phyloP scores from a whole-genome alignment of 2,888 invertebrate species.

The Halictus ligatus region DNA sequence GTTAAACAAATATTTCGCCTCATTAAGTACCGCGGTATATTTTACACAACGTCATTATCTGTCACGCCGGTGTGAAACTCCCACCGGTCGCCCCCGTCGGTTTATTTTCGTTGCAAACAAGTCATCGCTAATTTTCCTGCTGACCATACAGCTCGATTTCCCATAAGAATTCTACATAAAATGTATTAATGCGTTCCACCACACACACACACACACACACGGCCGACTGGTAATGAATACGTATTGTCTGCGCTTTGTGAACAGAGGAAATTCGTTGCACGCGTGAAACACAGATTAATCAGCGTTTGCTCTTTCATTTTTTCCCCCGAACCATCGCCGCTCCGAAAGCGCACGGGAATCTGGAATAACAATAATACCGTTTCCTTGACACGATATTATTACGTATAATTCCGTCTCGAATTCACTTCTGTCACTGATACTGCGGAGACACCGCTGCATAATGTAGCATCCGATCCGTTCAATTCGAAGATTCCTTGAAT shows the following conservation, averaged over 20 bases:
- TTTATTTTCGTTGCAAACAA: conserved; percentile 49
- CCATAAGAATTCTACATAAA: conserved; percentile 53
- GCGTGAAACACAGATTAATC: conserved; percentile 10
- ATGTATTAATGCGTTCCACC: conserved; percentile 33
- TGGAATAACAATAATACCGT: not conserved
- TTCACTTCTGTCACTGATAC: not conserved
- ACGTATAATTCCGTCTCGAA: not conserved
- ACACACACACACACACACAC: too few relatives aligned
- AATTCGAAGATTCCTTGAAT: not conserved
- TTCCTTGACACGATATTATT: not conserved
- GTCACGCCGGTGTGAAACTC: conserved; percentile 32
- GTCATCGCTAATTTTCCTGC: conserved; percentile 55
- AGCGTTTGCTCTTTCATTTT: not conserved
- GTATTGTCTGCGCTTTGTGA: conserved; percentile 30
- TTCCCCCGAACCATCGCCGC: not conserved
- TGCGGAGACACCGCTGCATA: not conserved
- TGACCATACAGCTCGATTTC: conserved; percentile 45
- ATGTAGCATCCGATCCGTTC: not conserved
- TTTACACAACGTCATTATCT: conserved; percentile 32
- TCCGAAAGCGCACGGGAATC: not conserved
- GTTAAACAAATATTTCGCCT: conserved; percentile 41
- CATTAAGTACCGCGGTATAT: conserved; percentile 39
- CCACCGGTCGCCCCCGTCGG: not conserved
- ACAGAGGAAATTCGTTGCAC: not conserved
- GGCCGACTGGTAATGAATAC: conserved; percentile 31